Base-by-base conservation (phyloP, 1,140 invertebrate genomes). In the Calephelis virginiensis region DNA sequence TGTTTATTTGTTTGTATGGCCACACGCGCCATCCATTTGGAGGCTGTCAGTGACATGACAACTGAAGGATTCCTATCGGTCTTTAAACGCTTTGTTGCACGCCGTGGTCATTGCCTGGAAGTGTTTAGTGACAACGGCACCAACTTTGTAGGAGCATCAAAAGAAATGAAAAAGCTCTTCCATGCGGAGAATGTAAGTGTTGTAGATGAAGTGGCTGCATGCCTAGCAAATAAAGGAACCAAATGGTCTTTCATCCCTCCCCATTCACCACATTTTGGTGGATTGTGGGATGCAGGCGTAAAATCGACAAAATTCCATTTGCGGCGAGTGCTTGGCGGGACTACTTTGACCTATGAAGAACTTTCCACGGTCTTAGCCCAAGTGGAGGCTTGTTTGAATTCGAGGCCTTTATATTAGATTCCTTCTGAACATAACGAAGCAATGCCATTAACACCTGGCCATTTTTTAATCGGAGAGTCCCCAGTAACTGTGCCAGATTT, bases 391-490 rank as follows among this genome's bases (percentile, higher is more conserved):
- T 43, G 40, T 5, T 43, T 43, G 40, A 43, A 43, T 43, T 43
- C 40, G 1, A 43, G 40, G 40, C 40, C 40, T 5, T 43, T 43
- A 43, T 43, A 43, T 43, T 6, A 43, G 8, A 6, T 43, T 61
- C 40, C 68, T 59, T 38, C 45, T 45, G 49, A 68, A 17, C 61
- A 61, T 14, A 62, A 43, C 46, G 67, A 69, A n/a, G 56, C 67
- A 8, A 17, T 69, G 11, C 67, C 63, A 48, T 14, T 69, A 14
- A 69, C 67, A 28, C 67, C 67, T 40, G 67, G 67, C 10, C 67
- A 69, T 48, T 69, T 69, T 49, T 48, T 70, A 45, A 48, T 70
- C 5, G 64, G 69, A 8, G 69, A 66, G 12, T 50, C 69, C 7
- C 50, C 67, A 45, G 11, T 67, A 38, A 67, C 56, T 49, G n/a